Percentiles rank a stretch among this genome's conserved stretches.
Conservation (phyloP, 2,888 invertebrate genomes). For the Mythimna lalbum region DNA sequence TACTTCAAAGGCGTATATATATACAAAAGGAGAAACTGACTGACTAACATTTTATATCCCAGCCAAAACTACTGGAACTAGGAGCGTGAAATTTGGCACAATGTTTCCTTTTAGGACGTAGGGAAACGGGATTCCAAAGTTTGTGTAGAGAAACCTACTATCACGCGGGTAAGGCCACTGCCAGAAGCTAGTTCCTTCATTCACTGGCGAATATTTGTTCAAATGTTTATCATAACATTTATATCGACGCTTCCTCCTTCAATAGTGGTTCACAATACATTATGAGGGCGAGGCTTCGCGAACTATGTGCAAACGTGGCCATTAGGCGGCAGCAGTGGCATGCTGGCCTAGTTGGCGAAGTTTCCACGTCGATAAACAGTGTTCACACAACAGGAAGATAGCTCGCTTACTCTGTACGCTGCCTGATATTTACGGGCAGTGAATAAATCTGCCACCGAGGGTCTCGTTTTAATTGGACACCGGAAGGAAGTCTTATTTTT, state of each 20-base stretch:
- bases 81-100: too few relatives aligned
- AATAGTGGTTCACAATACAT: constrained; percentile 40
- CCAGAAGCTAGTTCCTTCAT: neutral
- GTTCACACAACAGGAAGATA: constrained; percentile 49
- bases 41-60: too few relatives aligned
- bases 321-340: constrained; percentile 47
- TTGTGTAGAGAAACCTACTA: too few relatives aligned
- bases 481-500: neutral
- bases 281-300: constrained; percentile 37
- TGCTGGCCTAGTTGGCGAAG: constrained; percentile 58
- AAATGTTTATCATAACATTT: constrained; percentile 31
- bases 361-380: constrained; percentile 59
- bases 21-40: too few relatives aligned
- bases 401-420: constrained; percentile 22
- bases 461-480: constrained; percentile 16
- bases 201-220: constrained; percentile 13
- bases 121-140: too few relatives aligned
- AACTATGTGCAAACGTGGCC: constrained; percentile 54
- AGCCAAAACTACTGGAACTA: too few relatives aligned
- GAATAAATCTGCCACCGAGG: constrained; percentile 6
- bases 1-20: constrained; percentile 1
- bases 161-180: too few relatives aligned
- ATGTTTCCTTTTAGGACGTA: too few relatives aligned
- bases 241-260: constrained; percentile 17
- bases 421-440: constrained; percentile 3